Percentiles rank a stretch among this genome's conserved stretches.
Conservation (phyloP, 2,888 invertebrate species). For the Tolmerus cingulatus region DNA sequence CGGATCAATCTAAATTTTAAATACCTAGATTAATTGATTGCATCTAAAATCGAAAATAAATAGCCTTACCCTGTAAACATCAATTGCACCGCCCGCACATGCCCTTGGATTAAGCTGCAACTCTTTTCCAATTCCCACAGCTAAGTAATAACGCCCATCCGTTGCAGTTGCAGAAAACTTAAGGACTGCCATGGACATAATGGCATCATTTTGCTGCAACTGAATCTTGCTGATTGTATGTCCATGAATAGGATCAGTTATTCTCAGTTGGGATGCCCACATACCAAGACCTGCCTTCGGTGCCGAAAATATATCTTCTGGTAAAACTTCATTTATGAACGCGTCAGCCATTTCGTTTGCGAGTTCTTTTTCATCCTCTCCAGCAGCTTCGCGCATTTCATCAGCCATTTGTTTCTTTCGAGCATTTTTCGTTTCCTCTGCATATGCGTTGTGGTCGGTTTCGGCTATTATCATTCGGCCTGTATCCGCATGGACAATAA, state of each 20-base stretch:
- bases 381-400: conserved; percentile 97
- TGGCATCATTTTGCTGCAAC: conserved; percentile 96
- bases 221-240: conserved; percentile 79
- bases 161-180: conserved; percentile 72
- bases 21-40: conserved; percentile 50
- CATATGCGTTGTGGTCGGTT: conserved; percentile 98
- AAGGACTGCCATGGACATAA: conserved; percentile 84
- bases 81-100: conserved; percentile 82
- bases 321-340: conserved; percentile 91
- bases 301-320: conserved; percentile 93
- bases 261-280: conserved; percentile 93
- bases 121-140: conserved; percentile 93
- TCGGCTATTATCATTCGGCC: conserved; percentile 91
- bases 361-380: conserved; percentile 92
- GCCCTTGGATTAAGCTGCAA: conserved; percentile 87
- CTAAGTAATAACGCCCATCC: conserved; percentile 68
- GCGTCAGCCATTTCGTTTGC: conserved; percentile 98
- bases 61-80: conserved; percentile 72
- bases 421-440: conserved; percentile 94
- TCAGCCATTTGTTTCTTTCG: conserved; percentile 95
- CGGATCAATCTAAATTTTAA: conserved; percentile 66
- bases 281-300: conserved; percentile 95
- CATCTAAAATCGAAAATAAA: background rate
- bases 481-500: conserved; percentile 90
- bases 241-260: conserved; percentile 86